Base-by-base conservation (phyloP, 2,113 vertebrate genomes). In the Danionella cerebrum region DNA sequence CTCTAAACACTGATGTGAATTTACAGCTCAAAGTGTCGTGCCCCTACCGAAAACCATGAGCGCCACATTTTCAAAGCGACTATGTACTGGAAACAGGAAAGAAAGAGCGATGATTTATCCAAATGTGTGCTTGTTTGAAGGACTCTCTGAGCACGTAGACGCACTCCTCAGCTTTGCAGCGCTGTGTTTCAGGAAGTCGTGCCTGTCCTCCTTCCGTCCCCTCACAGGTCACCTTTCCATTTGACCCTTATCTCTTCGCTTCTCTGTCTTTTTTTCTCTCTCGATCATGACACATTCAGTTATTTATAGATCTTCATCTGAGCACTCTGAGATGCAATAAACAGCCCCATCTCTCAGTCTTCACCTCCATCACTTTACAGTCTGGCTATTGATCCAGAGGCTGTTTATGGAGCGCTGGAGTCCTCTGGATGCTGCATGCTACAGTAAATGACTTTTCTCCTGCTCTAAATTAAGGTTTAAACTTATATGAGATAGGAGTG, bases 151-250 rank as follows among this genome's bases (percentile, higher is more conserved):
- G n/a, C n/a, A n/a, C n/a, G n/a, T n/a, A n/a, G n/a, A n/a, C n/a
- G n/a, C n/a, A n/a, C n/a, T n/a, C n/a, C n/a, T n/a, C n/a, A n/a
- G n/a, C n/a, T n/a, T n/a, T n/a, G n/a, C n/a, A n/a, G 18, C 8
- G 6, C 9, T 47, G 38, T 35, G 14, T 19, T 47, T 45, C 48
- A 45, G 60, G 53, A 59, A 52, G 72, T 41, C 31, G 14, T 54
- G 62, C 41, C 16, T 60, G 45, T 58, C 59, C 53, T 44, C 50
- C 42, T 29, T 54, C 65, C 19, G 22, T 73, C 42, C 16, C n/a
- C 42, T 51, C 48, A 1, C 45, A 53, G 62, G 67, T 69, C 66
- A 74, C 42, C 27, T 68, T 65, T 73, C 45, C 42, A 65, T 42
- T 12, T 44, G 8, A 22, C 6, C 12, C 18, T 27, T 24, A 8